Evolutionary conservation across 2,797 vertebrate species (phyloP).

Genomic region (Oreochromis grahami): DNA sequence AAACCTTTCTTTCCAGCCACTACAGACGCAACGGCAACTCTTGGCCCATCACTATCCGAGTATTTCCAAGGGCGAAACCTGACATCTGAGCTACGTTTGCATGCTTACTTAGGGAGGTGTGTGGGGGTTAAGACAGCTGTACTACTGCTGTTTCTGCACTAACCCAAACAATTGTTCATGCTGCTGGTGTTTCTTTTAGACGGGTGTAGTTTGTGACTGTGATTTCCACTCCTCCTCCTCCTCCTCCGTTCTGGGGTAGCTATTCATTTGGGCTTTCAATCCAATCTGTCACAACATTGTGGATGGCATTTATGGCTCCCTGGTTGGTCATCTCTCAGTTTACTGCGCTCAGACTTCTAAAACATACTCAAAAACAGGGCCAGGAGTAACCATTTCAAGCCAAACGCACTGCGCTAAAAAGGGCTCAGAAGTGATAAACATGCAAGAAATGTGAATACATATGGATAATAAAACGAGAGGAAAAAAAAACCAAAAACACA

Average conservation of each 20-base stretch:
- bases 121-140: constrained; percentile 18
- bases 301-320: neutral
- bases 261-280: neutral
- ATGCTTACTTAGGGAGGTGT: neutral
- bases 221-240: neutral
- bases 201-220: constrained; percentile 42
- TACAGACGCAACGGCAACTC: constrained; percentile 45
- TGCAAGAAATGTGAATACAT: neutral
- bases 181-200: neutral
- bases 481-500: rapidly evolving
- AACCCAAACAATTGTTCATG: constrained; percentile 18
- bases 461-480: neutral
- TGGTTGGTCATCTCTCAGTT: neutral
- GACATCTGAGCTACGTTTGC: constrained; percentile 21
- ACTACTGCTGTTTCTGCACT: neutral
- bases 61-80: neutral
- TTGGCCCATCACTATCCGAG: neutral
- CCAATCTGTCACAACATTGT: neutral
- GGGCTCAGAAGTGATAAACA: neutral
- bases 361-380: neutral
- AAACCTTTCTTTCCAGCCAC: neutral
- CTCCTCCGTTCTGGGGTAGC: neutral
- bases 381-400: neutral
- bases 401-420: neutral
- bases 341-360: neutral